Percentiles rank a stretch among this genome's conserved stretches.
Evolutionary conservation across 2,113 vertebrate genomes (phyloP).

Genomic region (Hylia prasina): DNA sequence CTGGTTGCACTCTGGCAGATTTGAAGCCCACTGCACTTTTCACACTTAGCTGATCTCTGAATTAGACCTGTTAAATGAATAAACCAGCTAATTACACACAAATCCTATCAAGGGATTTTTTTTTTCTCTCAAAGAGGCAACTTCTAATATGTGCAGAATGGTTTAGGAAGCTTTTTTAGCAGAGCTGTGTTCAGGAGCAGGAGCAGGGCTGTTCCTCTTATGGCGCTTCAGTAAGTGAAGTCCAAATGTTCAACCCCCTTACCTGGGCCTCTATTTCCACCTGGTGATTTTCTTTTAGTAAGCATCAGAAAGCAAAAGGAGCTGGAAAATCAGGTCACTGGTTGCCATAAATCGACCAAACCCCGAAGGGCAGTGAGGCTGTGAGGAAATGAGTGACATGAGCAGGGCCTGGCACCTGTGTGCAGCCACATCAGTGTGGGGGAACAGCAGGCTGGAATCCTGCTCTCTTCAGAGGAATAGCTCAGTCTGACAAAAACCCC

Average conservation of each 20-base stretch:
- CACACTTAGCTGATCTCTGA: constrained; percentile 51
- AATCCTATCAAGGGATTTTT: constrained; percentile 58
- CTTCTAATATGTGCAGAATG: neutral
- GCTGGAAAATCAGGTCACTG: neutral
- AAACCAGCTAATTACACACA: constrained; percentile 53
- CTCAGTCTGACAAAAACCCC: neutral
- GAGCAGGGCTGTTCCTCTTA: neutral
- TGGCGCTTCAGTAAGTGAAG: neutral
- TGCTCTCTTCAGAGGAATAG: neutral
- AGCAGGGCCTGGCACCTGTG: neutral
- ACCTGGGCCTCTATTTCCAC: neutral
- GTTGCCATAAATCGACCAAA: neutral
- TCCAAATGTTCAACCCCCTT: neutral
- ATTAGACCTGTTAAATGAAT: constrained; percentile 52
- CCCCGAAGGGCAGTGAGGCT: neutral
- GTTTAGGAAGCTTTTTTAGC: neutral
- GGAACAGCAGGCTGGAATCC: neutral
- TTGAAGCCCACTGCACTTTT: constrained; percentile 33
- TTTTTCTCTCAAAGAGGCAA: neutral
- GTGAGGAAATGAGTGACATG: fast-evolving
- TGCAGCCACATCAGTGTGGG: neutral
- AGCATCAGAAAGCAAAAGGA: neutral
- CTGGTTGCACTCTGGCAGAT: neutral
- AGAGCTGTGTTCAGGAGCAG: neutral
- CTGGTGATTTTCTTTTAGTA: neutral